Evolutionary conservation across 2,113 vertebrate genomes (phyloP), one percentile per base, ranked within the genome.

Genomic region (Isurus oxyrinchus): DNA sequence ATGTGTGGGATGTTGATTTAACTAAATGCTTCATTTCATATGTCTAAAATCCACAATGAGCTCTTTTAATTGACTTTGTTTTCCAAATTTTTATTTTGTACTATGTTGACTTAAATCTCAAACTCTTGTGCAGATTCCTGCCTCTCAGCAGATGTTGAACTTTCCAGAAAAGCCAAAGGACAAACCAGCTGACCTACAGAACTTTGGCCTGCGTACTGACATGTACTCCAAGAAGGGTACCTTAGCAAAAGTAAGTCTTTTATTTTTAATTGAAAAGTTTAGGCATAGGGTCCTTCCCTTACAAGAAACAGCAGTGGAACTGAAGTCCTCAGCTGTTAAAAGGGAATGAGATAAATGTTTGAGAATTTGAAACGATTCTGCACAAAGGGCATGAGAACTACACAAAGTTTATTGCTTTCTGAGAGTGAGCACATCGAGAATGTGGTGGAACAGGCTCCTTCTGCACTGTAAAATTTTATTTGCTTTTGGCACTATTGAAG

Each of bases 101-200:
- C 35, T 0, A n/a, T n/a, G 31, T 94, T 61, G 59, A 81, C 25
- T n/a, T 2, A 57, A 81, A 55, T 81, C 96, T 79, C 40, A 13
- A 57, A 61, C 31, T 66, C 35, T 27, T 72, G 14, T 95, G 16
- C 96, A 99, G 99, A 97, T 99, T 72, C 99, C 99, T 21, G 98
- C 99, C 96, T 98, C 98, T 96, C 99, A 99, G 97, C 99, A 98
- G 96, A 99, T 99, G 99, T 96, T 99, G 96, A 99, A 98, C 97
- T 99, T 99, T 96, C 98, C 98, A 67, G 99, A 99, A 96, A 99
- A 99, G 91, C 97, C 97, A 97, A 99, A 99, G 97, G 99, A 99
- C 96, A 99, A 99, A 96, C 97, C 98, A 2, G 98, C 98, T 40
- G 99, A 99, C 97, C 97, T 99, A 96, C 99, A 99, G 97, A 99